Conservation (phyloP, 2,113 vertebrate genomes). For the Onychostruthus taczanowskii region DNA sequence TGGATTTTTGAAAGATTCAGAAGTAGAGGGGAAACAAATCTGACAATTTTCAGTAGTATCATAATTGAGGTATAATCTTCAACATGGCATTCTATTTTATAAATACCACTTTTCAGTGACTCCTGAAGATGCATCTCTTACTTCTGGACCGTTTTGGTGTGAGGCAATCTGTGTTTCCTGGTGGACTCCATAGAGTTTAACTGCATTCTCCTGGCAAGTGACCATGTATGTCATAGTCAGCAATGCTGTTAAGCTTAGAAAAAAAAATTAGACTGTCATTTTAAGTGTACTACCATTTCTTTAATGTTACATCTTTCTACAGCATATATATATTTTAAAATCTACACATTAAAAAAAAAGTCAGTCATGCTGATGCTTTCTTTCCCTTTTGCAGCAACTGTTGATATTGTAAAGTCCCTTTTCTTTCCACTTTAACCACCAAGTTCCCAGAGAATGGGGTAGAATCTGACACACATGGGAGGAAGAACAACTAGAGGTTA, state of each 20-base stretch:
- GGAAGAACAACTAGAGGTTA: neutral
- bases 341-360: neutral
- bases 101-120: neutral
- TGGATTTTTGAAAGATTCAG: neutral
- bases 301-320: neutral
- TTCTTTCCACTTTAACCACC: neutral
- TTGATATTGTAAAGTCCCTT: neutral
- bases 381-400: neutral
- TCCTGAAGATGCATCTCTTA: neutral
- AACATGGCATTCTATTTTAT: neutral
- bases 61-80: neutral
- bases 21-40: neutral
- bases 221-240: neutral
- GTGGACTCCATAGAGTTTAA: neutral
- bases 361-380: neutral
- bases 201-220: neutral
- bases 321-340: neutral
- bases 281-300: neutral
- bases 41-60: neutral
- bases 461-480: neutral
- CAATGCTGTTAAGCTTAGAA: neutral
- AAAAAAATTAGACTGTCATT: neutral
- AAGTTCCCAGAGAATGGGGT: neutral
- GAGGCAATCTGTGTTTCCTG: neutral
- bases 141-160: fast-evolving